Conservation (phyloP, 2,113 vertebrate species). For the Callocephalon fimbriatum region DNA sequence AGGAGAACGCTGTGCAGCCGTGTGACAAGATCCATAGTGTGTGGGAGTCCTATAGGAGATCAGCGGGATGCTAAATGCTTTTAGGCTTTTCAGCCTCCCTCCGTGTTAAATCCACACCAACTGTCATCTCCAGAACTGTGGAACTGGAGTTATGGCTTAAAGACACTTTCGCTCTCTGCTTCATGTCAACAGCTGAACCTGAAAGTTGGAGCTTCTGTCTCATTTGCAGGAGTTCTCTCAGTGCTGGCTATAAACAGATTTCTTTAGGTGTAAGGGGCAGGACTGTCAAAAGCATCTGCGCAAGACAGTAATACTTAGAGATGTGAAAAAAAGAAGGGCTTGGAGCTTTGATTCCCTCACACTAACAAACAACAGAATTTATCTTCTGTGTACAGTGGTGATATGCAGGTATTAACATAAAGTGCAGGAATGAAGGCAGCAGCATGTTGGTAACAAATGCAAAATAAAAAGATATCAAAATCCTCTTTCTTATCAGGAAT, state of each 20-base stretch:
- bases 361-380: background rate
- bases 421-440: background rate
- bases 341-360: background rate
- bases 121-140: background rate
- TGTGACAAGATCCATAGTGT: background rate
- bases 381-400: background rate
- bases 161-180: background rate
- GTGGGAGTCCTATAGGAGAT: background rate
- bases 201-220: background rate
- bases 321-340: background rate
- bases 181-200: background rate
- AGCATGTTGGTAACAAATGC: background rate
- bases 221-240: background rate
- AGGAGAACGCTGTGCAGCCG: background rate
- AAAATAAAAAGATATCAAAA: background rate
- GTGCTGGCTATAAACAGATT: background rate
- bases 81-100: background rate
- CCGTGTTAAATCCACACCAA: background rate
- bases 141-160: background rate
- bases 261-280: background rate
- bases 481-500: background rate
- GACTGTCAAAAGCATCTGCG: background rate
- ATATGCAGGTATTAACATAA: background rate
- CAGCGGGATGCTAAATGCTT: background rate
- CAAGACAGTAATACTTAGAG: background rate